Base-by-base conservation (phyloP, 2,113 vertebrate species). In the Tachysurus vachellii region DNA sequence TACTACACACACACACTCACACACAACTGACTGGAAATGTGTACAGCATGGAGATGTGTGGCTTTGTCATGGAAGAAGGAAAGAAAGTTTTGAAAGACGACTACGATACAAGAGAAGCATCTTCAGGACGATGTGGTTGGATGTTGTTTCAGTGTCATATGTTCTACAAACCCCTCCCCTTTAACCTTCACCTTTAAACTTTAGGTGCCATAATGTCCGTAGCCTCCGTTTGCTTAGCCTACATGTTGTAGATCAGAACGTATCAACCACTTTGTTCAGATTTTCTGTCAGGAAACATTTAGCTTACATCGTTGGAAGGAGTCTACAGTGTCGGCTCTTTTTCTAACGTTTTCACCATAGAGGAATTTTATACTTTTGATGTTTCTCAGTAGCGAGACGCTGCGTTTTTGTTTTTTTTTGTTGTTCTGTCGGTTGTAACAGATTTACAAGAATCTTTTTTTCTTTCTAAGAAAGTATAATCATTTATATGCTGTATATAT, bases 1-100 rank as follows among this genome's bases (percentile, higher is more conserved):
- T 77, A 87, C 87, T 82, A 86, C 76, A 91, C 90, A 90, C 85
- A 64, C 57, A 86, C 86, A 88, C 75, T 14, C 42, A 86, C 86
- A 88, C 75, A 23, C 42, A 57, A 64, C 59, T 66, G 73, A 53
- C 59, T 47, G 50, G 9, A 57, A 64, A 53, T 21, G 28, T 86
- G 47, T 56, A 36, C 50, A 68, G 47, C n/a, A 36, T 21, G 7
- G 62, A n/a, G 14, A 54, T 57, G 1, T 36, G n/a, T 5, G 54
- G 16, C 1, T 31, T 56, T 36, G 53, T 31, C n/a, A 9, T 3
- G 26, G 31, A 17, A 54, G 59, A 54, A 17, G 47, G 50, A 57
- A 56, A 31, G 50, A 80, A 80, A 17, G n/a, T 56, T 3, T 8
- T 31, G 53, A 80, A 57, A 8, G 53, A 57, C 0, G 16, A 31